Evolutionary conservation across 2,113 vertebrate species (phyloP), one percentile per base, ranked within the genome.

Genomic region (Probosciger aterrimus): DNA sequence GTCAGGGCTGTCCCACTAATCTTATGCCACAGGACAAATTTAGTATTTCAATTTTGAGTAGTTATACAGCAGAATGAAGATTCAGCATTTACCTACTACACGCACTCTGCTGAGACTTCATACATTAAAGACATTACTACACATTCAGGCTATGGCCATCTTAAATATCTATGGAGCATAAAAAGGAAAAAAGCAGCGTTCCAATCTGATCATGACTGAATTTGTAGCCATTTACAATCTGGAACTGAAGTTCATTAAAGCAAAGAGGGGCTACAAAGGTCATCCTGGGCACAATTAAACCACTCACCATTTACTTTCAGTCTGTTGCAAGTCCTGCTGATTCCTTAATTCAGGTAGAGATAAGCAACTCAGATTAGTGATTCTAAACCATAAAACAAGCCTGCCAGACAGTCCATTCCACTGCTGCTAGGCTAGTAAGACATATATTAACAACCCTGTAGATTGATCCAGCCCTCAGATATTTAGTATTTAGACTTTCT

Each of bases 1-100:
- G 22, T 9, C 59, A 39, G 3, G 16, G 59, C 14, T 0, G 0
- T 4, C 5, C 14, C 6, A 70, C 31, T 24, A 4, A 23, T 27
- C 28, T 50, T 6, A 41, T 60, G 10, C 35, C 47, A 35, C 0
- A 0, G 33, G 37, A 14, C 28, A 78, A 77, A 52, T 2, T 14
- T 4, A 20, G 0, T 39, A 77, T 31, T 73, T 57, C 50, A 19
- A 11, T 55, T 44, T 35, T 17, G 30, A 86, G 82, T 3, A 41
- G n/a, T 73, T 60, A 20, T 0, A 75, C 4, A 88, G 53, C 1
- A 71, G 33, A 85, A 55, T 6, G 4, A 53, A 39, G 1, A 3
- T 14, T 64, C 35, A 82, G 49, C 46, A 53, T 69, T 76, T 31
- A 39, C 52, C 44, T 49, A 23, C 39, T 8, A 41, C 18, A 39